Evolutionary conservation across 1,140 invertebrate genomes (phyloP), one percentile per base, ranked within the genome.

Genomic region (Ceratosolen solmsi): DNA sequence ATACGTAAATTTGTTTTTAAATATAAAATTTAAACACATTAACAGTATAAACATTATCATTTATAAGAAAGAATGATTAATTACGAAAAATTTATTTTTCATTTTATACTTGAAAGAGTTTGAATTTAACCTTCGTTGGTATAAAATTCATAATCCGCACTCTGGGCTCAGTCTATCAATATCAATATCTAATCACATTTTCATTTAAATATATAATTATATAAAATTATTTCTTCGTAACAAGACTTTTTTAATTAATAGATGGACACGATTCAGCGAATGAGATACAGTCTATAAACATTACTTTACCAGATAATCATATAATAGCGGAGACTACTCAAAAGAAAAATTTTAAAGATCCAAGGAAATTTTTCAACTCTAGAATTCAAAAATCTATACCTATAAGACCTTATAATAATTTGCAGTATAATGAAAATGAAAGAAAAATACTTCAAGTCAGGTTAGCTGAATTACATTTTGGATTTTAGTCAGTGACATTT

Each of bases 241-340:
- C n/a, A 79, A 60, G 25, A 25, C 56, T 71, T 65, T 74, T n/a
- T 72, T 38, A 49, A 41, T 75, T 27, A 71, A 73, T 58, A 85
- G 80, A 84, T 73, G 83, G 80, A 78, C 77, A 83, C 71, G 33
- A 79, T 58, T 84, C 83, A 38, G 25, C 17, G 60, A 8, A 77
- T 56, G 36, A 80, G 79, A 84, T 58, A 46, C 11, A 82, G 73
- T 15, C 75, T 68, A 25, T 56, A 7, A n/a, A 81, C 3, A 60
- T 86, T 25, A 20, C 0, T 20, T 82, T 89, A 49, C 83, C 88
- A 2, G 79, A 86, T 27, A 73, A 84, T 11, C 85, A 84, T 84
- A 3, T 79, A 11, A 85, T 89, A 85, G 80, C 86, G 2, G 86
- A 89, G 78, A 87, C 89, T 2, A 76, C 84, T 30, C 84, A 89